Conservation (phyloP, 2,113 vertebrate genomes). For the Copsychus sechellarum region DNA sequence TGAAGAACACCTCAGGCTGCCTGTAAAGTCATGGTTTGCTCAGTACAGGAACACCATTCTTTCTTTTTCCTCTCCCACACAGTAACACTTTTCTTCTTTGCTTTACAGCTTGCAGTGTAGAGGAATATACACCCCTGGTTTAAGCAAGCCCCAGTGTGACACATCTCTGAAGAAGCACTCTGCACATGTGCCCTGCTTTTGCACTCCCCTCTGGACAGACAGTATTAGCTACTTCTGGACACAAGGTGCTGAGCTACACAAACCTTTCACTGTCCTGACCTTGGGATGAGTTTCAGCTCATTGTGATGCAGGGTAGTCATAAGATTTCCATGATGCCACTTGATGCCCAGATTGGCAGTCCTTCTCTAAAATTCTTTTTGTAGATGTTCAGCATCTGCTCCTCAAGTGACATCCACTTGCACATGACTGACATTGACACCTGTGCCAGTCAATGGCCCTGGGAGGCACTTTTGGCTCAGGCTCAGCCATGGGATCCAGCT, state of each 20-base stretch:
- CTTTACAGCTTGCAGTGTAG: neutral
- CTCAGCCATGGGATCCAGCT: fast-evolving
- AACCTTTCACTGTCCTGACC: neutral
- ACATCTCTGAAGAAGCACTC: neutral
- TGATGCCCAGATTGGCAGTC: neutral
- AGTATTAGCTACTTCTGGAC: neutral
- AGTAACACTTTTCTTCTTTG: neutral
- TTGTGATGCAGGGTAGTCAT: neutral
- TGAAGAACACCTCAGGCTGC: neutral
- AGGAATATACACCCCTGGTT: neutral
- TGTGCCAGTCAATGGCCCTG: fast-evolving
- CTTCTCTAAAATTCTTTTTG: neutral
- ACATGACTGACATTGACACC: neutral
- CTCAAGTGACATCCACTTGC: neutral
- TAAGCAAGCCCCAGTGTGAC: neutral
- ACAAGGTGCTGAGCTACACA: neutral
- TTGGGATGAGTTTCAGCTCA: neutral
- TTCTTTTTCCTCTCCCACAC: neutral
- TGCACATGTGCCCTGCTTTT: neutral
- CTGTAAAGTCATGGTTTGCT: fast-evolving
- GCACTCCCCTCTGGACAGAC: neutral
- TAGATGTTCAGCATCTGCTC: neutral
- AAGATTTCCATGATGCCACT: neutral
- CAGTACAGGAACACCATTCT: neutral
- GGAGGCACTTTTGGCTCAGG: neutral